Evolutionary conservation across 2,888 invertebrate species (phyloP), one percentile per base, ranked within the genome.

Genomic region (Platycnemis pennipes): DNA sequence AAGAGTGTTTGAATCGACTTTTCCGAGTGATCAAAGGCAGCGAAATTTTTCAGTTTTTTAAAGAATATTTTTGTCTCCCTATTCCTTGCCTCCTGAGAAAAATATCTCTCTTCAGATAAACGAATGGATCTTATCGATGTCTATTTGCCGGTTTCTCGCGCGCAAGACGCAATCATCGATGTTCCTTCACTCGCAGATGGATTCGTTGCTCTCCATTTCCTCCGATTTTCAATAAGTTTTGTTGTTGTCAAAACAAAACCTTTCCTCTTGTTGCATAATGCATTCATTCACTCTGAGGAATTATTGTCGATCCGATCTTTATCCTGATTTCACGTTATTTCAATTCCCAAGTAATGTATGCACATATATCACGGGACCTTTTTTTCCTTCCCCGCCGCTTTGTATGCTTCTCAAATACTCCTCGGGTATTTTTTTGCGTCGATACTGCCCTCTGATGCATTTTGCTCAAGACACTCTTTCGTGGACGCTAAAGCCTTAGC

Each of bases 321-420:
- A 77, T 77, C 77, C 37, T 37, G 31, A 77, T 77, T 77, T 77
- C 37, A 77, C 37, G 77, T 77, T 77, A 77, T 77, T 77, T 77
- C 77, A 77, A 77, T 77, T 37, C 77, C 0, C 31, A 77, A 77
- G 77, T 77, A 77, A 77, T 77, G 77, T 77, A 77, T 77, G 77
- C 77, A 77, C 77, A 77, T 77, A 77, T 77, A 77, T 77, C 31
- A 37, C 77, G 37, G 31, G 31, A 37, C 31, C 37, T 77, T 77
- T 77, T n/a, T 63, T 63, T 8, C 37, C 2, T 77, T 31, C 31
- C 37, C 37, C 77, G 8, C 11, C 37, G 77, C 77, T 77, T 77
- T 77, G 77, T 77, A 77, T 77, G 77, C 77, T 77, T 37, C 31
- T 37, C 77, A 77, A 77, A 77, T 77, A 77, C 69, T 69, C 31